Conservation (phyloP, 2,888 invertebrate species). For the Pemphredon lugubris region DNA sequence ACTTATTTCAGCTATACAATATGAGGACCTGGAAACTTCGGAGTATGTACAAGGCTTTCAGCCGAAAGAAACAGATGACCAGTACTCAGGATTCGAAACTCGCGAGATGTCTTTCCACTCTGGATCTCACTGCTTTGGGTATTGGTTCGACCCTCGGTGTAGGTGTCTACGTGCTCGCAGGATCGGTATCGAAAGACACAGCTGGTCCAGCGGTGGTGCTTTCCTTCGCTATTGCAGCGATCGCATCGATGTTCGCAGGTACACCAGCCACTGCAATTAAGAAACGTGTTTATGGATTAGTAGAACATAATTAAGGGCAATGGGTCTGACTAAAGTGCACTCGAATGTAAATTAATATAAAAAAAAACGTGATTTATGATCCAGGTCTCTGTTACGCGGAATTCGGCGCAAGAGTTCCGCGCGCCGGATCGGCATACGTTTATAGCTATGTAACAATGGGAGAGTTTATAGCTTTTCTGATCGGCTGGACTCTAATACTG, state of each 20-base stretch:
- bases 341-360: too few species aligned
- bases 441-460: constrained; percentile 97
- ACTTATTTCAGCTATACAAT: constrained; percentile 56
- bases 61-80: constrained; percentile 68
- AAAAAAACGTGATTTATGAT: too few species aligned
- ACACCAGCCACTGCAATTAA: too few species aligned
- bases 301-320: too few species aligned
- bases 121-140: constrained; percentile 92
- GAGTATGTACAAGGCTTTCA: constrained; percentile 61
- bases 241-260: constrained; percentile 96
- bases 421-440: constrained; percentile 95
- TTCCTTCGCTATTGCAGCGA: constrained; percentile 93
- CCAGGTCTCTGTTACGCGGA: constrained; percentile 95
- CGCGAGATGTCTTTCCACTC: constrained; percentile 88
- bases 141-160: constrained; percentile 93
- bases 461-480: constrained; percentile 94
- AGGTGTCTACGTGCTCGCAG: constrained; percentile 94
- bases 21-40: constrained; percentile 58
- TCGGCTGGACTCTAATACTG: constrained; percentile 96
- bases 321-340: too few species aligned
- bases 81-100: constrained; percentile 74
- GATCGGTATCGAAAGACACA: constrained; percentile 89
- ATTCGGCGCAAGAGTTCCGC: constrained; percentile 94
- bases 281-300: too few species aligned
- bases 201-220: constrained; percentile 94